Conservation (phyloP, 2,797 vertebrate genomes). For the Paramormyrops hopkinsi region DNA sequence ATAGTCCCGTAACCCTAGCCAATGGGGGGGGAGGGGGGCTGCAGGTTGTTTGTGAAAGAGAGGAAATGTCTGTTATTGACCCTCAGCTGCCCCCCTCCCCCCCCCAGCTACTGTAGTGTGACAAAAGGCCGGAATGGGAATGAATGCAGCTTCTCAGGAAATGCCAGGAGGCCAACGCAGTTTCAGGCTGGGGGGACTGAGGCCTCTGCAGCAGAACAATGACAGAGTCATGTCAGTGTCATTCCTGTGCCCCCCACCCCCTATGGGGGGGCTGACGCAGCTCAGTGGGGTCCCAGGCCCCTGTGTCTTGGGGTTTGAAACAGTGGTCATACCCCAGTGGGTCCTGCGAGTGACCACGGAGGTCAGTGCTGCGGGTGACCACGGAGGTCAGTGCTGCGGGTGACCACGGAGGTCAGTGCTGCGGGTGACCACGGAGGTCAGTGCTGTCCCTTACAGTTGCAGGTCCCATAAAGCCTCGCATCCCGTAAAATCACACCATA, state of each 20-base stretch:
- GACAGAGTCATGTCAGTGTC: background rate
- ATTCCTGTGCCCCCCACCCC: background rate
- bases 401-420: no score
- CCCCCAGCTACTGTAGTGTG: background rate
- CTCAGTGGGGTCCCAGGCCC: background rate
- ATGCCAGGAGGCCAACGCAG: background rate
- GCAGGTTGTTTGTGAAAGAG: background rate
- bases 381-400: no score
- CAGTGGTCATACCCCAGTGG: background rate
- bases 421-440: background rate
- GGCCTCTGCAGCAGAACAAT: background rate
- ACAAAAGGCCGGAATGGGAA: background rate
- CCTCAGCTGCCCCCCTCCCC: background rate
- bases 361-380: background rate
- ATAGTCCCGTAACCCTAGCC: background rate
- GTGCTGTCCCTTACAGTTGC: background rate
- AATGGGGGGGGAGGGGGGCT: background rate
- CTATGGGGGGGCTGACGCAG: background rate
- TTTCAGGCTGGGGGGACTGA: background rate
- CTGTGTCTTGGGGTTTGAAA: background rate
- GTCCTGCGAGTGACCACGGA: background rate
- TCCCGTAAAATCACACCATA: background rate
- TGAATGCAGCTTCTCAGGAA: background rate
- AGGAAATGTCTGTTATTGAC: conserved; percentile 11
- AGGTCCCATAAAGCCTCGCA: background rate